phyloP scores from a whole-genome alignment of 2,113 vertebrate genomes.

The Heteronetta atricapilla region DNA sequence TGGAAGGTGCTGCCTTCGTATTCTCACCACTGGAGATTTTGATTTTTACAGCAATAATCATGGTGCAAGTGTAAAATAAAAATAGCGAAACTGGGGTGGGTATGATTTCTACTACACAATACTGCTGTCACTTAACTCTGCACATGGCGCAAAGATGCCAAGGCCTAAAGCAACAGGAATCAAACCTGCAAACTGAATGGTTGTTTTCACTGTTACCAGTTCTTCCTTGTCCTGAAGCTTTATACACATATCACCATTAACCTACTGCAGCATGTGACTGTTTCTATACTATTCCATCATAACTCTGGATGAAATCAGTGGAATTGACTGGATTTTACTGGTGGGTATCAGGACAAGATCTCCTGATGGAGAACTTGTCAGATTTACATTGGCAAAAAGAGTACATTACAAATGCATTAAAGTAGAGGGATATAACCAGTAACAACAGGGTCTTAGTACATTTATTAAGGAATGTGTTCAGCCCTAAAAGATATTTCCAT shows the following conservation, averaged over 20 bases:
- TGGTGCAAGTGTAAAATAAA: neutral
- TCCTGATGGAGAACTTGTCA: neutral
- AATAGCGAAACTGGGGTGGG: neutral
- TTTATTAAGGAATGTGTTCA: neutral
- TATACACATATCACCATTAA: neutral
- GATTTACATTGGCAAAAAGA: neutral
- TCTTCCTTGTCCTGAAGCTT: neutral
- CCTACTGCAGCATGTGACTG: rapidly evolving
- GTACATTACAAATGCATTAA: neutral
- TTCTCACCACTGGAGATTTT: neutral
- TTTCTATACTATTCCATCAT: neutral
- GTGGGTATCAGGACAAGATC: neutral
- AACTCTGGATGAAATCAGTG: neutral
- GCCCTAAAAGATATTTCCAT: neutral
- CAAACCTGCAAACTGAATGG: neutral
- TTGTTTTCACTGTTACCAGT: neutral
- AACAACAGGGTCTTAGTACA: neutral
- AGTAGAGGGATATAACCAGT: neutral
- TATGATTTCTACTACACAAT: neutral
- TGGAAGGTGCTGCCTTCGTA: neutral
- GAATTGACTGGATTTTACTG: neutral
- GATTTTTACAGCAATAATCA: neutral
- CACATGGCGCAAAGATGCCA: neutral
- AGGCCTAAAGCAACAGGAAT: neutral
- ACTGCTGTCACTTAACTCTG: neutral